Evolutionary conservation across 1,140 invertebrate species (phyloP), one percentile per base, ranked within the genome.

Genomic region (Mercenaria mercenaria): DNA sequence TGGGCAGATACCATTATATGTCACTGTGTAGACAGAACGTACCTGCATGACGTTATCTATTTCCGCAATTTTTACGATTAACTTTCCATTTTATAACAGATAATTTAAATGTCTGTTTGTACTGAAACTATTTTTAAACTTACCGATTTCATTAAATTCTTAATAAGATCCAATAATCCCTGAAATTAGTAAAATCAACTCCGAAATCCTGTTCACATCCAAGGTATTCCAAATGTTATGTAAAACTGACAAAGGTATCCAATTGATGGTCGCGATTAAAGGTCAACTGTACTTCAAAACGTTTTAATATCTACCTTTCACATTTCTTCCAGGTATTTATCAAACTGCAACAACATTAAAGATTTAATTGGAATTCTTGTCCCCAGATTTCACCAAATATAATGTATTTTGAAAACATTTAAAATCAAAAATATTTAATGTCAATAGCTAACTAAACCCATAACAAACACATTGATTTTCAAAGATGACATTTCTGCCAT

Each of bases 161-260:
- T 64, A 26, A 20, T 64, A 29, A 26, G 29, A 64, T 64, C 59
- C 26, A 41, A 72, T 72, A 72, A 72, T 69, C 64, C n/a, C 34
- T 41, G n/a, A 8, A 72, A 72, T n/a, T 34, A 39, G 20, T 20
- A 6, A 72, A 72, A 72, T 72, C n/a, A 39, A 72, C 34, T 41
- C 34, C 67, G 8, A 41, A 41, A 72, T 32, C 29, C 4, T 43
- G 67, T 39, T 72, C 37, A 76, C 23, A 76, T 29, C 72, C 6
- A 76, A 76, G 26, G 72, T 23, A 76, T 76, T 76, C 72, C 72
- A 76, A 76, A 76, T 76, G 41, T 76, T 76, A 76, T 50, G 41
- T 26, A 76, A 76, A 76, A 76, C n/a, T 43, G 39, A 76, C 72
- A 76, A 76, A 29, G 67, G 37, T 76, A 76, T 76, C 72, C 72